Evolutionary conservation across 2,797 vertebrate genomes (phyloP).

Genomic region (Caiman crocodilus): DNA sequence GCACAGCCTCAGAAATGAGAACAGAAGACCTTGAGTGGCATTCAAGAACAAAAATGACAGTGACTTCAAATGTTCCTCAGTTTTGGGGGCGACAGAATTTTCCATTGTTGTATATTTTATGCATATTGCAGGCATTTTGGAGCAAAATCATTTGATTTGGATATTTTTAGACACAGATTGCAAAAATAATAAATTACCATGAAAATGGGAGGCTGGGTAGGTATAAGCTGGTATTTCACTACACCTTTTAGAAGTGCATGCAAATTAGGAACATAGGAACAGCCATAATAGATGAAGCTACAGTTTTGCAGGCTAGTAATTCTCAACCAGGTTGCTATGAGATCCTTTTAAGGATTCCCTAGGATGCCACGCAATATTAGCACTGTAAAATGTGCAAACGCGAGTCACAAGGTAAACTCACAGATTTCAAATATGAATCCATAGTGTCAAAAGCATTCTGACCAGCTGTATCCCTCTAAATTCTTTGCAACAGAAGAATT

Average conservation of each 20-base stretch:
- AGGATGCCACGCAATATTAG: no score
- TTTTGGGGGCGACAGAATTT: not conserved
- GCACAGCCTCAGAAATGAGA: not conserved
- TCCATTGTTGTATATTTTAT: constrained; percentile 1
- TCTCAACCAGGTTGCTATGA: no score
- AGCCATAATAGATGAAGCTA: not conserved
- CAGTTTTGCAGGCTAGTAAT: no score
- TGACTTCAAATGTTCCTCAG: not conserved
- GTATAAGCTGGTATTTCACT: not conserved
- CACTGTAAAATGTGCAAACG: no score
- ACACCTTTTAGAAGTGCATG: not conserved
- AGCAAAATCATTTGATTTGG: not conserved
- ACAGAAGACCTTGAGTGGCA: not conserved
- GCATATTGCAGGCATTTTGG: not conserved
- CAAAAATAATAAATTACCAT: not conserved
- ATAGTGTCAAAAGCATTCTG: no score
- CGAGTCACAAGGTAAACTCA: no score
- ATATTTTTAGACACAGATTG: not conserved
- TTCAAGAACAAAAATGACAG: not conserved
- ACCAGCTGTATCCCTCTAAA: no score
- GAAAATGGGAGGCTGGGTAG: not conserved
- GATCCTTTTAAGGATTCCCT: no score
- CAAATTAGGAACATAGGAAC: accelerated
- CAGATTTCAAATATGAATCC: no score
- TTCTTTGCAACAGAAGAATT: no score